Evolutionary conservation across 1,140 invertebrate genomes (phyloP).

Genomic region (Ooceraea biroi): DNA sequence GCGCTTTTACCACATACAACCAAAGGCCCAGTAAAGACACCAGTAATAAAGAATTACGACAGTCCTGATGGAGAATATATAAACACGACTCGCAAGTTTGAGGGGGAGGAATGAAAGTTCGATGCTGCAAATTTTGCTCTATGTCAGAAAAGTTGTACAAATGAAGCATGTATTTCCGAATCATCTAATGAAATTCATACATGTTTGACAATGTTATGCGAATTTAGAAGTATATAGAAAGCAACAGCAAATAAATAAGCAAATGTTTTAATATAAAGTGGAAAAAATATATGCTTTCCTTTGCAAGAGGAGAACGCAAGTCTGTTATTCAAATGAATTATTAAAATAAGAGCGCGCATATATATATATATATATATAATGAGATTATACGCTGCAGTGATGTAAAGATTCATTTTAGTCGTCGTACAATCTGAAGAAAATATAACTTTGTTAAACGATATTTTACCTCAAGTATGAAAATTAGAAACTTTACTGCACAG

Average conservation of each 20-base stretch:
- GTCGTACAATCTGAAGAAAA: background rate
- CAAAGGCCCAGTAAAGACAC: constrained; percentile 91
- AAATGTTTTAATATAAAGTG: constrained; percentile 8
- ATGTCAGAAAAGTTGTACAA: background rate
- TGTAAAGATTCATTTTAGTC: constrained; percentile 21
- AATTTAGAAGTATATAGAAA: constrained; percentile 28
- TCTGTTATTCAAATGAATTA: constrained; percentile 1
- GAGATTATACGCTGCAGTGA: background rate
- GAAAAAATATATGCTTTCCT: background rate
- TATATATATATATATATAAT: background rate
- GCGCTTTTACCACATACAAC: constrained; percentile 89
- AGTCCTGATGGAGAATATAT: constrained; percentile 94
- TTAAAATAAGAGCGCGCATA: background rate
- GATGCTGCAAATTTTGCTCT: background rate
- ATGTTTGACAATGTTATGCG: constrained; percentile 44
- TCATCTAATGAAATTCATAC: constrained; percentile 18
- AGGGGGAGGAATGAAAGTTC: constrained; percentile 72
- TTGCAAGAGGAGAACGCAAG: background rate
- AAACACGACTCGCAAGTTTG: constrained; percentile 92
- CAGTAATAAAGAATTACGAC: constrained; percentile 92
- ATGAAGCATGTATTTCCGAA: constrained; percentile 40
- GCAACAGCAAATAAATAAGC: constrained; percentile 19
- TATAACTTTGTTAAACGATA: constrained; percentile 13
- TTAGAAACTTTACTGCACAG: background rate
- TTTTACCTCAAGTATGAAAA: constrained; percentile 8